Percentiles rank a stretch among this genome's conserved stretches.
Evolutionary conservation across 2,888 invertebrate species (phyloP).

Genomic region (Dicranocentrus wangi): DNA sequence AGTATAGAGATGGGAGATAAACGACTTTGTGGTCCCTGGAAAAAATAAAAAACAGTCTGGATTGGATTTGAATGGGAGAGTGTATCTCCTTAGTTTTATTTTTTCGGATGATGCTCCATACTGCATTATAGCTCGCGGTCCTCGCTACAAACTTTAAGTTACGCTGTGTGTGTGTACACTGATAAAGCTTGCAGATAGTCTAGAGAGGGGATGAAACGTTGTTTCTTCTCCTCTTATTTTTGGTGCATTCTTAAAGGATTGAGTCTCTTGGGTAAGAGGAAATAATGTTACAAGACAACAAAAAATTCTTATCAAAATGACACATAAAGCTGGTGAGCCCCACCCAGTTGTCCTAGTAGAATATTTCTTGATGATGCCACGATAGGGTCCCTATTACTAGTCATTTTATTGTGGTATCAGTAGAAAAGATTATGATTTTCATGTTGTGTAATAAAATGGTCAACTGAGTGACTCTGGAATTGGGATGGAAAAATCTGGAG

Average conservation of each 20-base stretch:
- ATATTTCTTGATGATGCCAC: constrained; percentile 6
- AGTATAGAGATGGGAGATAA: constrained; percentile 40
- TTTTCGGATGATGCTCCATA: constrained; percentile 23
- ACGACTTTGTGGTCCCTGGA: constrained; percentile 40
- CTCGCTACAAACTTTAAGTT: background rate
- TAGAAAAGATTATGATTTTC: constrained; percentile 46
- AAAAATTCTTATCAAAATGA: constrained; percentile 71
- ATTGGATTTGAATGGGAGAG: constrained; percentile 24
- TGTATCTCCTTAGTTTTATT: constrained; percentile 13
- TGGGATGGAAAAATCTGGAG: background rate
- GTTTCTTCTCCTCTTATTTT: background rate
- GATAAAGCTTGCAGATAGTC: constrained; percentile 45
- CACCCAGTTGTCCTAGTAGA: constrained; percentile 65
- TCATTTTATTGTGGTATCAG: constrained; percentile 50
- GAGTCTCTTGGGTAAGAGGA: constrained; percentile 17
- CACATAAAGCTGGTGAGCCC: constrained; percentile 69
- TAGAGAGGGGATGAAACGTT: background rate
- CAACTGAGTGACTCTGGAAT: constrained; percentile 23
- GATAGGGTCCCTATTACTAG: constrained; percentile 41
- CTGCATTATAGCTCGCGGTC: constrained; percentile 14
- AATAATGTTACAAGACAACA: constrained; percentile 34
- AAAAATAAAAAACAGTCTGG: constrained; percentile 24
- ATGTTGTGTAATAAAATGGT: constrained; percentile 42
- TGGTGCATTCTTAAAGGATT: constrained; percentile 11
- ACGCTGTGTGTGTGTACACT: no score